Percentiles rank a stretch among this genome's conserved stretches.
Conservation (phyloP, 2,888 invertebrate genomes). For the Drosophila flavopinicola region DNA sequence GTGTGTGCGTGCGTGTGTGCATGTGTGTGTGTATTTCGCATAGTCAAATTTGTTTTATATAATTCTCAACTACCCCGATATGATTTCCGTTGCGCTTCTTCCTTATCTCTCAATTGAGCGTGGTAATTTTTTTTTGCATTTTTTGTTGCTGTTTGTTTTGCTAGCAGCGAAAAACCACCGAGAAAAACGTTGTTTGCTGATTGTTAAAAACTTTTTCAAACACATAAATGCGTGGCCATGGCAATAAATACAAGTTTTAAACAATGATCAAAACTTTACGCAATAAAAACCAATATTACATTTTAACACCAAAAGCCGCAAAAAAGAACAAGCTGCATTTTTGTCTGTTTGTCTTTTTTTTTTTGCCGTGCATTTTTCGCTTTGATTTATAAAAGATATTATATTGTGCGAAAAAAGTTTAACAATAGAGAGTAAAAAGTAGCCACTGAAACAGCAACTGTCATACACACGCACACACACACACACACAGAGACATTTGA, state of each 20-base stretch:
- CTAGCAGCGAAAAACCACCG: slow-evolving; percentile 11
- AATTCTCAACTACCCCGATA: slow-evolving; percentile 74
- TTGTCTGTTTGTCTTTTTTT: too few species aligned
- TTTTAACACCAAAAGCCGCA: slow-evolving; percentile 18
- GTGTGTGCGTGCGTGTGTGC: slow-evolving; percentile 17
- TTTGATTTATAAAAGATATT: slow-evolving; percentile 41
- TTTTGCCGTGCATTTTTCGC: too few species aligned
- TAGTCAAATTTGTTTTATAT: slow-evolving; percentile 74
- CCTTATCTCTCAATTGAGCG: slow-evolving; percentile 69
- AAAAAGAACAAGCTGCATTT: slow-evolving; percentile 6
- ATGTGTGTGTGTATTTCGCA: slow-evolving; percentile 48
- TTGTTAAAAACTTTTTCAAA: slow-evolving; percentile 52
- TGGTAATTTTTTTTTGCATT: slow-evolving; percentile 25
- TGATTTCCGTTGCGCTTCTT: slow-evolving; percentile 67
- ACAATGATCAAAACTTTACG: slow-evolving; percentile 51
- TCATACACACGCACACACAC: slow-evolving; percentile 9
- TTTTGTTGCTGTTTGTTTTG: slow-evolving; percentile 16
- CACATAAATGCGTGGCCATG: slow-evolving; percentile 43
- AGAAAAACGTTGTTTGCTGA: slow-evolving; percentile 39
- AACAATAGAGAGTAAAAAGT: slow-evolving; percentile 56
- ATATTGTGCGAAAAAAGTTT: slow-evolving; percentile 24
- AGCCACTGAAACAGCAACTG: slow-evolving; percentile 36
- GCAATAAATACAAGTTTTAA: slow-evolving; percentile 58
- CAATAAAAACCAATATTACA: slow-evolving; percentile 51
- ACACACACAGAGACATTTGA: slow-evolving; percentile 21